Evolutionary conservation across 2,888 invertebrate species (phyloP), one percentile per base, ranked within the genome.

Genomic region (Eudasyphora cyanicolor): DNA sequence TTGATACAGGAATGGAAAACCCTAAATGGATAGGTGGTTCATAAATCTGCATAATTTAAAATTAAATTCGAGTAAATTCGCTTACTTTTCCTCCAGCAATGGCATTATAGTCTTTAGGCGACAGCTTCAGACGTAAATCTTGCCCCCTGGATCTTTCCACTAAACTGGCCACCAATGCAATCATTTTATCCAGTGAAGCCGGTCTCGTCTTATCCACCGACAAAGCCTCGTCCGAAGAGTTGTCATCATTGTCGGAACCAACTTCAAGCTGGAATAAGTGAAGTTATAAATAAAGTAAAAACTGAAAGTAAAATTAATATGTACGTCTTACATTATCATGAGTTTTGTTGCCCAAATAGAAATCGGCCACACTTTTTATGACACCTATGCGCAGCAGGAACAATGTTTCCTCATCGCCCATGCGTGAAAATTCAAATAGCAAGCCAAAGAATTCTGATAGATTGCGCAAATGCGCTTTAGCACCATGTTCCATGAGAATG

Each of bases 101-200:
- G 1, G 97, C 96, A 88, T 94, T 95, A 74, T 96, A 95, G 91
- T 98, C 98, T 75, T 95, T 95, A 32, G 95, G 94, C 12, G 95
- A 95, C 32, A 98, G 92, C 69, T 95, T 95, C 27, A 98, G 93
- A 84, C 95, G 94, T 74, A 94, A 96, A 89, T 95, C 95, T 6
- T 96, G 93, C 85, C 96, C 96, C 1, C 98, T 93, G 49, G 98
- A 97, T 85, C 97, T 95, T 91, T 98, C 98, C 45, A 98, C 97
- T 17, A 98, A 93, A 2, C 96, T 95, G 0, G 97, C 97, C 35
- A 98, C 96, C 12, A 98, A 92, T 12, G 97, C 96, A 86, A 98
- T 97, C 98, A 98, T 98, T 93, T 98, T 98, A 92, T 98, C 98
- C 14, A 98, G 92, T 0, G 98, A 98, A 0, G 97, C 97, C 0